These are phyloP conservation scores for Noturus placidus DNA, from an alignment of 2,113 vertebrate genomes.

Conservation along the genomic window DNA sequence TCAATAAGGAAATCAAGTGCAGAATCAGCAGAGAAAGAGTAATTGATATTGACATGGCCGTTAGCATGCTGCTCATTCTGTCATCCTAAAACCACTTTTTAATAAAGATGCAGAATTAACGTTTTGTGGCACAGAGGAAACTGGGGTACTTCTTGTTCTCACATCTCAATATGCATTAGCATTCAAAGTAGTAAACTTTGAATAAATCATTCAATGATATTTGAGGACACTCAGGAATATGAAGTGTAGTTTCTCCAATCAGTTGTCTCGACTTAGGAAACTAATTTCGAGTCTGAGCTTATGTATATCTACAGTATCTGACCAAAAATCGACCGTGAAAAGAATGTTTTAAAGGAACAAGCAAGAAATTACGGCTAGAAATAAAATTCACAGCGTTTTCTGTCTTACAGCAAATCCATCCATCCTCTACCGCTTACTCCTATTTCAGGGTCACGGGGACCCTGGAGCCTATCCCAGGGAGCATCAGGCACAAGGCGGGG, in stretches of 20 bases:
- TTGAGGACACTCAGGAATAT: not conserved
- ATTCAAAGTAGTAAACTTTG: not conserved
- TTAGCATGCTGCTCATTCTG: not conserved
- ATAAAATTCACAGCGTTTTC: too few relatives aligned
- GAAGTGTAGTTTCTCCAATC: not conserved
- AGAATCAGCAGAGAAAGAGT: not conserved
- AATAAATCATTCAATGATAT: not conserved
- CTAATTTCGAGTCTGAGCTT: not conserved
- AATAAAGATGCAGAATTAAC: not conserved
- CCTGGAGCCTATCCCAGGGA: too few relatives aligned
- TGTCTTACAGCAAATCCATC: too few relatives aligned
- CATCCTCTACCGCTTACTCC: too few relatives aligned
- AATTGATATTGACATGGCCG: constrained; percentile 14
- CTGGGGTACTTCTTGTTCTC: not conserved
- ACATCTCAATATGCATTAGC: not conserved
- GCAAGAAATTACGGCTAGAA: not conserved
- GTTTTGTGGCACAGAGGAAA: too few relatives aligned
- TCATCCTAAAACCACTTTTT: not conserved
- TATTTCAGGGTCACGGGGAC: too few relatives aligned
- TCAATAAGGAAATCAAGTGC: constrained; percentile 7
- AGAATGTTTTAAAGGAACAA: not conserved
- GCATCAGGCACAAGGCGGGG: too few relatives aligned
- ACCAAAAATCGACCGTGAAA: not conserved
- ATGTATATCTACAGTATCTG: not conserved
- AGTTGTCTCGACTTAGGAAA: not conserved